Conservation (phyloP, 1,140 invertebrate genomes). For the Oedothorax gibbosus region DNA sequence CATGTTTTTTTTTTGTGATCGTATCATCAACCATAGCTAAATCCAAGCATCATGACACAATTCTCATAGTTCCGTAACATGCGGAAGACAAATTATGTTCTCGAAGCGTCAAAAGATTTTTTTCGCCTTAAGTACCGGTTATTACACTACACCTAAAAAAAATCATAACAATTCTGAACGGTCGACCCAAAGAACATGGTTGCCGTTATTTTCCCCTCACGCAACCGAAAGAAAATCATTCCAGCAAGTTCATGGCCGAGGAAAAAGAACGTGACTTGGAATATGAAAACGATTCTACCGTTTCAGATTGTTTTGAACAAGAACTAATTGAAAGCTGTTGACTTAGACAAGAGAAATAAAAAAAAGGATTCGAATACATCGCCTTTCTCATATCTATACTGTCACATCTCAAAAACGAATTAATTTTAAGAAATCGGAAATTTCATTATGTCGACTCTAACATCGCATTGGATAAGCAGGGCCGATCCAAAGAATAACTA, state of each 20-base stretch:
- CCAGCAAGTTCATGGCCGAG: conserved; percentile 16
- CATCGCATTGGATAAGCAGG: no score
- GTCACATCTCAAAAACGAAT: no score
- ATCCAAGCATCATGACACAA: no score
- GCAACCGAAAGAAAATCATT: neutral
- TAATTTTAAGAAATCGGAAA: no score
- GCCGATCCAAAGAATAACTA: no score
- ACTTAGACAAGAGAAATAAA: no score
- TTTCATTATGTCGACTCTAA: no score
- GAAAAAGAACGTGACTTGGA: conserved; percentile 17
- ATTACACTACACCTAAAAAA: neutral
- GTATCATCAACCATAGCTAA: no score
- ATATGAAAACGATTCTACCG: conserved; percentile 12
- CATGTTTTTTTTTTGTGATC: no score
- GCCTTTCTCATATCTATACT: no score
- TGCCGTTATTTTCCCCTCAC: conserved; percentile 4
- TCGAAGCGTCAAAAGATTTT: neutral
- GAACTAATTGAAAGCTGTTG: neutral
- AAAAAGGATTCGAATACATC: no score
- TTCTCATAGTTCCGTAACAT: no score
- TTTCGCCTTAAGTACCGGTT: conserved; percentile 6
- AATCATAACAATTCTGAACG: conserved; percentile 32
- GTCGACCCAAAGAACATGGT: conserved; percentile 22
- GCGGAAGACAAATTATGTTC: neutral
- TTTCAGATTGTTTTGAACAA: conserved; percentile 12